Base-by-base conservation (phyloP, 92 coral and sea anemone species). In the Paragorgia papillata region DNA sequence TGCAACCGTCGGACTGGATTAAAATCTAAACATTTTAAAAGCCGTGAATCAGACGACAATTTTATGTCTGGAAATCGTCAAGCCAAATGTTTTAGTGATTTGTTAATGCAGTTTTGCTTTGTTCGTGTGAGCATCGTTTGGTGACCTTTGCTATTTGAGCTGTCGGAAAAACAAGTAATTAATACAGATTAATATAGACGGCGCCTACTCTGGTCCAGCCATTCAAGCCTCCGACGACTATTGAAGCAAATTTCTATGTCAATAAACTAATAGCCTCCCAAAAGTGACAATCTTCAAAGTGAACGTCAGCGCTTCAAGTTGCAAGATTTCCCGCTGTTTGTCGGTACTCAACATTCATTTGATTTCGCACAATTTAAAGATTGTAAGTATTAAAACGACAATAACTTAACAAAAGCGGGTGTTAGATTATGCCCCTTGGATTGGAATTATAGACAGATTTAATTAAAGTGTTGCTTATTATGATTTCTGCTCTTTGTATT, bases 321-420 rank as follows among this genome's bases (percentile, higher is more conserved):
- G 20, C 20, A 63, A 63, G 35, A 63, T n/a, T 25, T 21, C 57
- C 39, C 9, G 40, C 32, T 31, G 50, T 70, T 70, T 70, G 77
- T 70, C 77, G 77, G 77, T 46, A 46, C 57, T 67, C 58, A 39
- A n/a, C 29, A 20, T 22, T 27, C 21, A 55, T 44, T 67, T 70
- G 48, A 70, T 31, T 70, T 39, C 21, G 22, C 27, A 33, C 50
- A 57, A 55, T 70, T 54, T 32, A 70, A 24, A 71, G 57, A 26
- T 69, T 51, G 76, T 20, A 51, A 48, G 62, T 48, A 58, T 53
- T 49, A 34, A 39, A 9, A 55, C 64, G 24, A 71, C 58, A 71
- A 71, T 71, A 14, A 55, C 30, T 8, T 15, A 55, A 71, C 64
- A 71, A 71, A 70, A 71, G 78, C 78, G 31, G 78, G 41, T 71